phyloP scores from a whole-genome alignment of 2,113 vertebrate genomes.

The Paracanthobrama guichenoti region DNA sequence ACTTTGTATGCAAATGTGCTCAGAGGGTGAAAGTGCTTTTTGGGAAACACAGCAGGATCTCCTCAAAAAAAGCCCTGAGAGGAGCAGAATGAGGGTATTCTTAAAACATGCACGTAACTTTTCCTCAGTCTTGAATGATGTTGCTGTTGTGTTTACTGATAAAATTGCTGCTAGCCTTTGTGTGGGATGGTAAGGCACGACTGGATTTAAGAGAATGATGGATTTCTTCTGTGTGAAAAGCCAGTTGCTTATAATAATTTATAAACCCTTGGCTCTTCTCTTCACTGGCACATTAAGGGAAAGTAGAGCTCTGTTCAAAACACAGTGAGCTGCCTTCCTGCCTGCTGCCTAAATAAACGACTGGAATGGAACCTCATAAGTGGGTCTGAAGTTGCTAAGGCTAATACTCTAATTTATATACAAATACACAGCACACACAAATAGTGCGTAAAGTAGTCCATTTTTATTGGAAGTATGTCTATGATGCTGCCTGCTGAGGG shows the following conservation, averaged over 20 bases:
- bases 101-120: conserved; percentile 61
- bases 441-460: not conserved
- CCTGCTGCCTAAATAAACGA: not conserved
- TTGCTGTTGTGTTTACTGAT: conserved; percentile 48
- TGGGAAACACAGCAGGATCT: conserved; percentile 72
- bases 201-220: conserved; percentile 50
- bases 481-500: not conserved
- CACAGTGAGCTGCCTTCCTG: not conserved
- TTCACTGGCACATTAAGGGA: not conserved
- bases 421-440: not conserved
- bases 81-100: conserved; percentile 64
- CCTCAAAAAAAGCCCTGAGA: conserved; percentile 59
- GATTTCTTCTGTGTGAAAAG: conserved; percentile 9
- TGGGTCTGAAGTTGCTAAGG: not conserved
- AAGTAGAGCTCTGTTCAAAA: not conserved
- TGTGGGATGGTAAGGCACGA: conserved; percentile 17
- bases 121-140: conserved; percentile 57
- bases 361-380: not conserved
- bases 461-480: not conserved
- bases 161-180: conserved; percentile 5
- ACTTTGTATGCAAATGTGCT: conserved; percentile 82
- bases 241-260: conserved; percentile 18
- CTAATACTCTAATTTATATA: not conserved
- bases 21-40: conserved; percentile 77
- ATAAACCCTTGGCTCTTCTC: not conserved